phyloP scores from a whole-genome alignment of 2,888 invertebrate species.

The Fragum whitleyi region DNA sequence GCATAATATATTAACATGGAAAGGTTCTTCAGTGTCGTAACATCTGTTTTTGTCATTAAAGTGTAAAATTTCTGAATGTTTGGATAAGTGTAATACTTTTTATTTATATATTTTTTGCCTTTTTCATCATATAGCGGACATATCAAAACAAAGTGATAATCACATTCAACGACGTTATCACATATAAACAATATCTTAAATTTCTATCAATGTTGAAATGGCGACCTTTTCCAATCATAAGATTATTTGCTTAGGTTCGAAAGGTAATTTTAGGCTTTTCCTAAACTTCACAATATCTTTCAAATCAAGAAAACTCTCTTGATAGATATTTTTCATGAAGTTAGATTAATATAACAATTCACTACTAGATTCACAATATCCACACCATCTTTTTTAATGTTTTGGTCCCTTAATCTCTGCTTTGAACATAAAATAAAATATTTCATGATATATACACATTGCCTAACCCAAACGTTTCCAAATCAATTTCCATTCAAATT shows the following conservation, averaged over 20 bases:
- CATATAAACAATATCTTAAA: conserved; percentile 6
- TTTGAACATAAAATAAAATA: conserved; percentile 12
- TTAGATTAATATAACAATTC: conserved; percentile 8
- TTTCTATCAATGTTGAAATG: conserved; percentile 1
- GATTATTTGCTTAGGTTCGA: conserved; percentile 1
- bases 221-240: conserved; percentile 14
- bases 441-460: too few species aligned
- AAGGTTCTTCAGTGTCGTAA: background rate
- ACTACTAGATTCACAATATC: conserved; percentile 1
- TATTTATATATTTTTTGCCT: background rate
- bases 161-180: conserved; percentile 5
- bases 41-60: background rate
- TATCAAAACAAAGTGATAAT: conserved; percentile 10
- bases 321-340: background rate
- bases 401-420: conserved; percentile 5
- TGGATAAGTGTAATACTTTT: background rate
- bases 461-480: conserved; percentile 28
- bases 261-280: background rate
- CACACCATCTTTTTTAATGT: conserved; percentile 9
- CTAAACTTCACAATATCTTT: conserved; percentile 3
- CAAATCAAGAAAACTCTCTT: background rate
- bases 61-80: background rate
- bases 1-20: conserved; percentile 4
- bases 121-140: conserved; percentile 17
- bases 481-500: conserved; percentile 18